Conservation (phyloP, 2,113 vertebrate genomes). For the Upupa epops region DNA sequence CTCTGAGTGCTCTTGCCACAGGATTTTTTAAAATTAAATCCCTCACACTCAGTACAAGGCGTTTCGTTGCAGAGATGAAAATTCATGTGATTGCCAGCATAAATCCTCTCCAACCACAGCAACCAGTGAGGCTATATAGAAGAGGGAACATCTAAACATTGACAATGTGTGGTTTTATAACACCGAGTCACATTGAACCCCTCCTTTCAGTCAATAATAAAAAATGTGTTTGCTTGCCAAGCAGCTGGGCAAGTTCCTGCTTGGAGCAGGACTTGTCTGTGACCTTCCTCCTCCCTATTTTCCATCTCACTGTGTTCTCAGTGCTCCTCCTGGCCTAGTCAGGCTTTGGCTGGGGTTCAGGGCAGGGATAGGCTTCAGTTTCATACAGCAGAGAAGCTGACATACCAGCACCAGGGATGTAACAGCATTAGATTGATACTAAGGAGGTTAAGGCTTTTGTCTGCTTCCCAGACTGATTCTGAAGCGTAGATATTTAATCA, state of each 20-base stretch:
- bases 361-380: background rate
- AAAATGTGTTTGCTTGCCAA: background rate
- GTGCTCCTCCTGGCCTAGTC: background rate
- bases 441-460: background rate
- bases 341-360: background rate
- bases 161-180: background rate
- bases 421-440: background rate
- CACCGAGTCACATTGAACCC: background rate
- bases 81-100: background rate
- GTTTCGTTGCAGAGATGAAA: background rate
- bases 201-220: background rate
- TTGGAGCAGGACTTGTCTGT: background rate
- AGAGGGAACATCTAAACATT: background rate
- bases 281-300: background rate
- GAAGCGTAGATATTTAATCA: background rate
- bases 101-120: background rate
- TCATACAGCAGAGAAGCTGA: background rate
- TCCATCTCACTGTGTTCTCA: background rate
- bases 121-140: background rate
- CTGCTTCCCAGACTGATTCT: background rate
- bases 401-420: rapidly evolving
- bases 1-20: background rate
- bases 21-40: background rate
- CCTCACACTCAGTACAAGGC: background rate
- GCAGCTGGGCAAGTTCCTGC: background rate